Evolutionary conservation across 2,888 invertebrate genomes (phyloP).

Genomic region (Matsumyia berberina): DNA sequence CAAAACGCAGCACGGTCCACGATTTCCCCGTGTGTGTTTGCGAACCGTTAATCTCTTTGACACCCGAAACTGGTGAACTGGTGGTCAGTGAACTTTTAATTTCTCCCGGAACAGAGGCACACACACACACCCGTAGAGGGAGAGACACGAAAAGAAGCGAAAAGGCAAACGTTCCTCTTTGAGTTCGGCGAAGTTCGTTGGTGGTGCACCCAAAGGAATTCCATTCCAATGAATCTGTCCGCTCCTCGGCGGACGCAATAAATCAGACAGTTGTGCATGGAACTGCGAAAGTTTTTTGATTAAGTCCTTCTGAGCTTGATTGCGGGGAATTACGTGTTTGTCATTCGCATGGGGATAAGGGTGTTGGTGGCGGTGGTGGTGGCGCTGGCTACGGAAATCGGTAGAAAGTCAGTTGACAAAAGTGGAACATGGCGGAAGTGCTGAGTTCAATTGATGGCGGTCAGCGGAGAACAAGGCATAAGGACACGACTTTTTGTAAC

Average conservation of each 20-base stretch:
- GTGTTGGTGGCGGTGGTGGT: no score
- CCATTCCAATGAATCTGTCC: conserved; percentile 27
- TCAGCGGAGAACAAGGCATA: conserved; percentile 1
- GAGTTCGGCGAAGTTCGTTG: background rate
- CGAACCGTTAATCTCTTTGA: conserved; percentile 43
- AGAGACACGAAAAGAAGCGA: background rate
- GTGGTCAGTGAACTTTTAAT: conserved; percentile 57
- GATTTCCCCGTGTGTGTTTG: background rate
- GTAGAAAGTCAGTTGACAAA: conserved; percentile 10
- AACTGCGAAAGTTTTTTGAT: conserved; percentile 39
- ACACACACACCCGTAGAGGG: no score
- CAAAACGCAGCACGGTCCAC: conserved; percentile 22
- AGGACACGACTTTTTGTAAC: conserved; percentile 14
- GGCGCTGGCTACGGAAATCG: conserved; percentile 1
- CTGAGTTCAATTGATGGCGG: conserved; percentile 2
- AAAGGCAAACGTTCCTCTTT: conserved; percentile 12
- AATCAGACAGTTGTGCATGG: conserved; percentile 35
- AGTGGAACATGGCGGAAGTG: conserved; percentile 11
- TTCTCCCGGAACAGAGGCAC: conserved; percentile 18
- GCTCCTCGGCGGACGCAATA: conserved; percentile 19
- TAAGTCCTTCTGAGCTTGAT: conserved; percentile 49
- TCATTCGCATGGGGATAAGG: background rate
- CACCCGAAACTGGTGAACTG: conserved; percentile 55
- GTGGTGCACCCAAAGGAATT: conserved; percentile 52
- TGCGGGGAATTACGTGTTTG: conserved; percentile 38